Conservation (phyloP, 1,140 invertebrate genomes). For the Drosophila ficusphila region DNA sequence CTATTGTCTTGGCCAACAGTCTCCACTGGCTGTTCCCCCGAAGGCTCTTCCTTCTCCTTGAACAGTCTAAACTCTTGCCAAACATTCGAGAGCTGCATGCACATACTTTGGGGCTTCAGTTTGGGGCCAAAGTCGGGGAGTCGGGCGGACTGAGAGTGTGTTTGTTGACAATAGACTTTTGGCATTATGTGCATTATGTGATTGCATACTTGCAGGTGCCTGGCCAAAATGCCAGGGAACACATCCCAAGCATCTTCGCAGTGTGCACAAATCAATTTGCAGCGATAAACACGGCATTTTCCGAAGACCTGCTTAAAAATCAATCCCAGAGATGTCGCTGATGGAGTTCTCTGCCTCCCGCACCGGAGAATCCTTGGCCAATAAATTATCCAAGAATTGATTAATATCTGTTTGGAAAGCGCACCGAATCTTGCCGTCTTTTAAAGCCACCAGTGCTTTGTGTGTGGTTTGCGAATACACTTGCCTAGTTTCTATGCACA, state of each 20-base stretch:
- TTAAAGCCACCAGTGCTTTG: constrained; percentile 24
- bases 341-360: constrained; percentile 1
- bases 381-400: constrained; percentile 51
- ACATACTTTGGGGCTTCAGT: constrained; percentile 47
- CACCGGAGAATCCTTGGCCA: constrained; percentile 1
- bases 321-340: constrained; percentile 1
- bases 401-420: constrained; percentile 42
- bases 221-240: constrained; percentile 24
- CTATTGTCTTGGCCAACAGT: constrained; percentile 58
- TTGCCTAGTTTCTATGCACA: constrained; percentile 35
- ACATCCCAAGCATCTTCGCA: constrained; percentile 9
- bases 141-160: neutral
- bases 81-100: constrained; percentile 49
- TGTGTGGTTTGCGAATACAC: neutral
- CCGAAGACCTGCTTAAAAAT: neutral
- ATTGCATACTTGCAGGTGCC: constrained; percentile 59
- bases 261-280: constrained; percentile 37
- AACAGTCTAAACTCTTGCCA: constrained; percentile 34
- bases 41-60: neutral
- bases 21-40: constrained; percentile 13
- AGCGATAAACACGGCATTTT: neutral
- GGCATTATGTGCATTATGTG: constrained; percentile 64
- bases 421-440: constrained; percentile 29
- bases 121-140: neutral
- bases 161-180: constrained; percentile 69